phyloP scores from a whole-genome alignment of 2,888 invertebrate genomes.

The Euplagia quadripunctaria region DNA sequence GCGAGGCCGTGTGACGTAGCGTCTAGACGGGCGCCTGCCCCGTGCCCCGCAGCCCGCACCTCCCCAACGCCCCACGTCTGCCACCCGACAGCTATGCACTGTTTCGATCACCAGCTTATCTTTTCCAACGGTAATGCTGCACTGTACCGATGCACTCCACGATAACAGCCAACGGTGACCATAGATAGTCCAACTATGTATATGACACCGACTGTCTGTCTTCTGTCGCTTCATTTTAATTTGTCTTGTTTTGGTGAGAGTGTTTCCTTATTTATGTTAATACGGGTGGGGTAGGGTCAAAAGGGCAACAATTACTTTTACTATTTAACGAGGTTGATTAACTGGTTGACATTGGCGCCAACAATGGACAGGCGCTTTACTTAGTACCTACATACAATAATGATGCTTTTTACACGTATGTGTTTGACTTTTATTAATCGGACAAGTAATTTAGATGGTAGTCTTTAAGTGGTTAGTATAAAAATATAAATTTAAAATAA shows the following conservation, averaged over 20 bases:
- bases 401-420: conserved; percentile 18
- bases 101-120: conserved; percentile 85
- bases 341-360: conserved; percentile 24
- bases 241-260: not conserved
- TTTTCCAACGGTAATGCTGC: conserved; percentile 83
- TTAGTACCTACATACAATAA: conserved; percentile 14
- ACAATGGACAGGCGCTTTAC: conserved; percentile 28
- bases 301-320: conserved; percentile 3
- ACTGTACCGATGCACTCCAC: conserved; percentile 69
- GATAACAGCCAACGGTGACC: conserved; percentile 51
- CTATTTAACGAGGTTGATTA: conserved; percentile 7
- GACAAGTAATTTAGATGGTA: too few relatives aligned
- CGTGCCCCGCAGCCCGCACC: conserved; percentile 59
- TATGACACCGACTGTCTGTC: conserved; percentile 26
- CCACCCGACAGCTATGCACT: conserved; percentile 75
- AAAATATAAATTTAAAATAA: too few relatives aligned
- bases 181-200: conserved; percentile 8
- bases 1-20: conserved; percentile 89
- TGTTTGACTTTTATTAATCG: conserved; percentile 8
- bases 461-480: too few relatives aligned
- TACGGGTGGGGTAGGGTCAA: not conserved
- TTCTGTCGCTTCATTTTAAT: conserved; percentile 1
- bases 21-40: conserved; percentile 82
- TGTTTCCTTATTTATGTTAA: not conserved
- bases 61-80: conserved; percentile 56